These are phyloP conservation scores for Arenaria interpres DNA, from an alignment of 2,113 vertebrate genomes.

Conservation along the genomic window DNA sequence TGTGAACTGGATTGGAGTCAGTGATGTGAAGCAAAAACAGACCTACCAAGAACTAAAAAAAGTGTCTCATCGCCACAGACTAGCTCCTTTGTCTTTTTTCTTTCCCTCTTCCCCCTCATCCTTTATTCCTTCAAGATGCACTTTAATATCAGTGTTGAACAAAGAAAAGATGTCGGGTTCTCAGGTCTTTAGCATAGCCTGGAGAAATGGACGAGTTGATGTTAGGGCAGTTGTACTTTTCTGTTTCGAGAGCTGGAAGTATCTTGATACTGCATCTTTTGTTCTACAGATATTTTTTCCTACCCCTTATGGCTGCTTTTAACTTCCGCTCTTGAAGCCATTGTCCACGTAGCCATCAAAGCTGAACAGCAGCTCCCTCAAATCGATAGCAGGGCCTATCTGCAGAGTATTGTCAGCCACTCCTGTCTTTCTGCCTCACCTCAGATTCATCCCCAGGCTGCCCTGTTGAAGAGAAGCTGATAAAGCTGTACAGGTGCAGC, in stretches of 20 bases:
- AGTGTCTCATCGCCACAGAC: neutral
- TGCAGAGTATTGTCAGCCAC: neutral
- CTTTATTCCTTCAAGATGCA: neutral
- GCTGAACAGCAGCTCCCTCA: neutral
- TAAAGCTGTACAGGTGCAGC: neutral
- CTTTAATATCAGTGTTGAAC: neutral
- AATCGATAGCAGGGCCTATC: neutral
- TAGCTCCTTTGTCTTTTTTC: neutral
- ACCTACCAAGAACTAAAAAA: neutral
- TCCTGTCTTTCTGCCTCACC: neutral
- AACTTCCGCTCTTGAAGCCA: neutral
- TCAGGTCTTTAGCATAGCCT: neutral
- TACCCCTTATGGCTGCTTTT: neutral
- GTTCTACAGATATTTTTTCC: neutral
- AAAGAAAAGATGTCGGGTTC: neutral
- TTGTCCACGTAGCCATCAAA: neutral
- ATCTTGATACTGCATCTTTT: neutral
- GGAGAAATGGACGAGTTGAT: neutral
- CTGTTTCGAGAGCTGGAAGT: neutral
- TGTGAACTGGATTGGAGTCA: neutral
- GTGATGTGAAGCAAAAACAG: neutral
- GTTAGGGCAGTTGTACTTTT: neutral
- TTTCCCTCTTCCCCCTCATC: neutral
- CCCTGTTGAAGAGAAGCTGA: neutral
- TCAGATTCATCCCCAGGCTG: neutral